Base-by-base conservation (phyloP, 2,113 vertebrate genomes). In the Eptesicus fuscus region DNA sequence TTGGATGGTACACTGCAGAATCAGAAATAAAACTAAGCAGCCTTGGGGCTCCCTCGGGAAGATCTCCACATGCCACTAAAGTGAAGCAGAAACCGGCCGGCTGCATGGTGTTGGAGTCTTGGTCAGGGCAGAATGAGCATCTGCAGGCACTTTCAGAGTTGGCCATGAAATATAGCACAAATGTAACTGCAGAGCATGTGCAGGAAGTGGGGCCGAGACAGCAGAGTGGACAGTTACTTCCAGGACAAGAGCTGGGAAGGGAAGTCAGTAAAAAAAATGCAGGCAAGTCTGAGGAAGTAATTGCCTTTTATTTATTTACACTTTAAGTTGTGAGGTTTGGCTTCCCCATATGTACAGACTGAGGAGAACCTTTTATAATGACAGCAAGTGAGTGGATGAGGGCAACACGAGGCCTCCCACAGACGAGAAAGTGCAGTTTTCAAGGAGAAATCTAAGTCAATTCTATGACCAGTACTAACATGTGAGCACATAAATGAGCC, bases 381-480 rank as follows among this genome's bases (percentile, higher is more conserved):
- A 73, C 8, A 9, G 22, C 13, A 65, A 80, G 83, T 59, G 32
- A 49, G 4, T 84, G 10, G 17, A 22, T 14, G 1, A 40, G 11
- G 69, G 30, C 28, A 70, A n/a, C 59, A 61, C 20, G 78, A 30
- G 16, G 47, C 28, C 51, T 56, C 63, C 53, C 5, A 7, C 13
- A 67, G 30, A 40, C 22, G 47, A 88, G 37, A 67, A 70, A 63
- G 40, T 28, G 37, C 4, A 23, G 35, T 63, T 79, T 65, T 67
- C 61, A 65, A 78, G 37, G 3, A 69, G 76, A 83, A 91, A 69
- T 40, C 28, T 14, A 83, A 85, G 69, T 89, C 47, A 92, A 20
- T 82, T 44, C 42, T 28, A 11, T 7, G 25, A 95, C 16, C 4
- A 42, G 18, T 8, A 10, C 17, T 77, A 70, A 85, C 14, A 86